Conservation (phyloP, 2,113 vertebrate genomes). For the Syrmaticus mikado region DNA sequence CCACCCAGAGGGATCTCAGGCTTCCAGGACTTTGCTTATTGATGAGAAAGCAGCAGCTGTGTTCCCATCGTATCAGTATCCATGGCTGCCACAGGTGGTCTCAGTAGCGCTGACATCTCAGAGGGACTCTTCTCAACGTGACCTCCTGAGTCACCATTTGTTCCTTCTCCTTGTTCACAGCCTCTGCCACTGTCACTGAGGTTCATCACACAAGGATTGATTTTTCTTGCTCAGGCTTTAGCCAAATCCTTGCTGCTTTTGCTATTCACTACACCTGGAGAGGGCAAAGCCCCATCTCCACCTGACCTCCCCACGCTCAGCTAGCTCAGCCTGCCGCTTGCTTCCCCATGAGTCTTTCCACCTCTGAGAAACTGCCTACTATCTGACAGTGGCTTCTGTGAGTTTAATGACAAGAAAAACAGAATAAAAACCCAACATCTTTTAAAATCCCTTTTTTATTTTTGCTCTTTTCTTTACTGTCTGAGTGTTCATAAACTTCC, state of each 20-base stretch:
- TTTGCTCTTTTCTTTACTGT: neutral
- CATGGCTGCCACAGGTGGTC: neutral
- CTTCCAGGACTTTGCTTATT: neutral
- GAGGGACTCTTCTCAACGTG: fast-evolving
- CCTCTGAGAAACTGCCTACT: neutral
- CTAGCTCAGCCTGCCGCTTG: neutral
- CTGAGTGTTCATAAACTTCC: neutral
- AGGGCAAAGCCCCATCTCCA: neutral
- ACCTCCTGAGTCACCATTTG: fast-evolving
- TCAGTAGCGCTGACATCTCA: fast-evolving
- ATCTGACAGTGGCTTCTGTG: neutral
- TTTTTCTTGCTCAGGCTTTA: neutral
- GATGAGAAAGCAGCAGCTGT: neutral
- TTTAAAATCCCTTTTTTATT: neutral
- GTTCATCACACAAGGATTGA: neutral
- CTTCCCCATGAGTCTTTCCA: neutral
- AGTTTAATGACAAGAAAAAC: neutral
- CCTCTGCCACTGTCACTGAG: neutral
- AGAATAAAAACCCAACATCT: fast-evolving
- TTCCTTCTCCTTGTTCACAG: neutral
- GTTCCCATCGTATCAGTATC: neutral
- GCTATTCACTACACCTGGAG: neutral
- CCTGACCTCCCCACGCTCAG: neutral
- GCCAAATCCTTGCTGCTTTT: neutral
- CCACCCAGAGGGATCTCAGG: neutral